Evolutionary conservation across 2,113 vertebrate genomes (phyloP), one percentile per base, ranked within the genome.

Genomic region (Sturnira hondurensis): DNA sequence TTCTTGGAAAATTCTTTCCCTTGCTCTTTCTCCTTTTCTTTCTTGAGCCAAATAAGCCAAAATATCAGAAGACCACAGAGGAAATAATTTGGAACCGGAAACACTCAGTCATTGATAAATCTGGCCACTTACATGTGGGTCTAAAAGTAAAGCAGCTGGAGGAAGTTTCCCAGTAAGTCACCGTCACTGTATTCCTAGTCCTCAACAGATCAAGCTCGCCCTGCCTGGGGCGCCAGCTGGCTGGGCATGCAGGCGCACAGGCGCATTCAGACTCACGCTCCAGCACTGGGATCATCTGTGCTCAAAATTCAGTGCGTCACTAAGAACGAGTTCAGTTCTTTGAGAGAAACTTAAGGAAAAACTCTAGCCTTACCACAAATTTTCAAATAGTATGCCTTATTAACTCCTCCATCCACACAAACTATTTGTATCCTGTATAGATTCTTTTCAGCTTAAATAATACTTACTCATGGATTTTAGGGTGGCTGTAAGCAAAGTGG

Each of bases 61-160:
- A 78, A n/a, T 68, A 89, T 33, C 54, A 74, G 68, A 89, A 50
- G 8, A 74, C n/a, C 38, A 78, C 9, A 47, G 52, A 93, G 89
- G 33, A 84, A 96, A 91, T 87, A 26, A 88, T 56, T 91, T 73
- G 76, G 71, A 96, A 85, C 33, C 15, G 85, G 54, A 96, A 82
- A 82, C 54, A 74, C 71, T 78, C 45, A 86, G 84, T 90, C 92
- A 91, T 70, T 87, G 93, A 93, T 83, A 92, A 3, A 87, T 77
- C 20, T 20, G 16, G 45, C 76, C 47, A 63, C 45, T 84, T 81
- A 80, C 31, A 82, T 68, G 74, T 0, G 5, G 31, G 7, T 52
- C 89, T 97, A 93, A 96, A 97, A 93, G 93, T 84, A 91, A 56
- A 52, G 15, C 41, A 7, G 50, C 52, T 45, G 33, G 82, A 86